Conservation (phyloP, 2,797 vertebrate genomes). For the Acanthopagrus latus region DNA sequence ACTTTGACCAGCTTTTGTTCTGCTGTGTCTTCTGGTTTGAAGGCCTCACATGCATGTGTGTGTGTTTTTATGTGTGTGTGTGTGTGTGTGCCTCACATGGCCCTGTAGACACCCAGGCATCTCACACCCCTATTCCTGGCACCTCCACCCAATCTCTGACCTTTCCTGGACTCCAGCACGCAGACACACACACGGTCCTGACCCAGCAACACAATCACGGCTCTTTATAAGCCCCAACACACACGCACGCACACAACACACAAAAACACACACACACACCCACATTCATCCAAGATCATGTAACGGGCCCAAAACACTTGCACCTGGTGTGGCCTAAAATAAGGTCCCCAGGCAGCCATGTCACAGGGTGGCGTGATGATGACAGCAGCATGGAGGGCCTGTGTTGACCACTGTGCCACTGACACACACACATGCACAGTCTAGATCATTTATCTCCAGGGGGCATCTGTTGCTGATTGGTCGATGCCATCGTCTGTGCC, state of each 20-base stretch:
- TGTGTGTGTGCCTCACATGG: constrained; percentile 58
- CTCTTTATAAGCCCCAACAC: constrained; percentile 47
- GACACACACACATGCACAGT: constrained; percentile 31
- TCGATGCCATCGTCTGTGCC: constrained; percentile 46
- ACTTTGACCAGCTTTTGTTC: constrained; percentile 78
- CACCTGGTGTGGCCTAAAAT: constrained; percentile 86
- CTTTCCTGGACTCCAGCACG: constrained; percentile 80
- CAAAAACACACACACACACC: constrained; percentile 43
- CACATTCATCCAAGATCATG: constrained; percentile 76
- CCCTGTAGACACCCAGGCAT: constrained; percentile 82
- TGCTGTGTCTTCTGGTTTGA: constrained; percentile 54
- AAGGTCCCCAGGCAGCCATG: constrained; percentile 70
- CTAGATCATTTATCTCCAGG: constrained; percentile 59
- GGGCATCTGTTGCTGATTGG: constrained; percentile 71
- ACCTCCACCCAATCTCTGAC: constrained; percentile 84
- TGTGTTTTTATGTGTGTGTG: constrained; percentile 15
- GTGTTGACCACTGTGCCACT: constrained; percentile 44
- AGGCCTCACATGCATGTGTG: constrained; percentile 25
- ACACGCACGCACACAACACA: constrained; percentile 32
- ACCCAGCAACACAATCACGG: constrained; percentile 63
- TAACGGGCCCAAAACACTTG: constrained; percentile 83
- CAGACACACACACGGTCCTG: constrained; percentile 57
- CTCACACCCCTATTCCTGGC: constrained; percentile 88
- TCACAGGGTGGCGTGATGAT: constrained; percentile 56
- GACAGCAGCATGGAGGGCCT: constrained; percentile 56